phyloP scores from a whole-genome alignment of 2,113 vertebrate species.

The Ellobius talpinus region DNA sequence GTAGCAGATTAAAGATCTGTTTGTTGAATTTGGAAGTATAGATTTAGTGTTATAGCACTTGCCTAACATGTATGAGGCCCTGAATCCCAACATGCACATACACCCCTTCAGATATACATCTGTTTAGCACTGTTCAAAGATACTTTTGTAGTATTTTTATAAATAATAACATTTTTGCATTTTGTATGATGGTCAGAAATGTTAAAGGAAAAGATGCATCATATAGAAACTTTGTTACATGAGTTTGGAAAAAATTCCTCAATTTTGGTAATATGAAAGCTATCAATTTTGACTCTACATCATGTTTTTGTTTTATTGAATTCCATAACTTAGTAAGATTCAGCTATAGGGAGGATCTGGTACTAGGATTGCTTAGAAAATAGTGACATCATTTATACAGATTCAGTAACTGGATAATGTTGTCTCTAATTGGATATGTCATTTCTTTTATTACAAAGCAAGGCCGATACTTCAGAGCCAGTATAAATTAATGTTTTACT shows the following conservation, averaged over 20 bases:
- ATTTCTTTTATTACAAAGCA: conserved; percentile 59
- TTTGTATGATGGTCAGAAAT: conserved; percentile 49
- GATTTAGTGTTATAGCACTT: background rate
- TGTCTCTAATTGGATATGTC: conserved; percentile 49
- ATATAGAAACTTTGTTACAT: conserved; percentile 22
- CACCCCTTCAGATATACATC: background rate
- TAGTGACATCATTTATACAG: conserved; percentile 60
- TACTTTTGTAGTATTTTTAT: conserved; percentile 1
- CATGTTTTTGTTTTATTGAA: conserved; percentile 23
- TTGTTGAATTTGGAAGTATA: background rate
- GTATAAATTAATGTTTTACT: conserved; percentile 40
- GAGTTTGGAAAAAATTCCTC: conserved; percentile 33
- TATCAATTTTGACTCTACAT: conserved; percentile 32
- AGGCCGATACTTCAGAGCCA: conserved; percentile 51
- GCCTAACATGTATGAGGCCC: background rate
- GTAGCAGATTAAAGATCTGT: conserved; percentile 38
- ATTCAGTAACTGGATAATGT: conserved; percentile 64
- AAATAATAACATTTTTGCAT: conserved; percentile 19
- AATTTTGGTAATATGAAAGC: conserved; percentile 33
- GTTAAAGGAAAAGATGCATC: background rate
- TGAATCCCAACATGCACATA: background rate
- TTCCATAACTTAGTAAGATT: conserved; percentile 49
- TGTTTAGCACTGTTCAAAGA: background rate
- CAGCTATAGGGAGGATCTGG: conserved; percentile 38
- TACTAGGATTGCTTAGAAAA: conserved; percentile 62